Evolutionary conservation across 2,888 invertebrate species (phyloP).

Genomic region (Drosophila antonietae): DNA sequence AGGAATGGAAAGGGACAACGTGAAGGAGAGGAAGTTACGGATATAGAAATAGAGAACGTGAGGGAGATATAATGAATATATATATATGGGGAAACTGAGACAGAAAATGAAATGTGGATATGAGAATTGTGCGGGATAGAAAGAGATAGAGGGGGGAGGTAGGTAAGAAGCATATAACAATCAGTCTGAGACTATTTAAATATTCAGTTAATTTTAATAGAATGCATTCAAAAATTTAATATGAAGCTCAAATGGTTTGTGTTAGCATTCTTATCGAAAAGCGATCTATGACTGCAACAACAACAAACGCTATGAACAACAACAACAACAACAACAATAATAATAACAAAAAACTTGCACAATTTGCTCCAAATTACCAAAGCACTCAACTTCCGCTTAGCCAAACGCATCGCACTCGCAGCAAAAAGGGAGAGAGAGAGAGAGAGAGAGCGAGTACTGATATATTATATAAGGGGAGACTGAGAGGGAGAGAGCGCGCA

Average conservation of each 20-base stretch:
- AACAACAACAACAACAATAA: background rate
- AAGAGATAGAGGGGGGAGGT: too few relatives aligned
- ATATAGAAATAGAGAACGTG: background rate
- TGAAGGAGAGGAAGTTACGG: background rate
- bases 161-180: too few relatives aligned
- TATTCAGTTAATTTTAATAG: too few relatives aligned
- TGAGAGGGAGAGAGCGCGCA: background rate
- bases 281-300: conserved; percentile 11
- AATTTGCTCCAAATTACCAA: conserved; percentile 74
- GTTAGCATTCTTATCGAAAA: conserved; percentile 9
- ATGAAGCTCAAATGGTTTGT: conserved; percentile 6
- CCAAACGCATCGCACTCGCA: conserved; percentile 62
- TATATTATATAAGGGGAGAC: too few relatives aligned
- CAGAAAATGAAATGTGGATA: too few relatives aligned
- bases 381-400: conserved; percentile 77
- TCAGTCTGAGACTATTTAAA: too few relatives aligned
- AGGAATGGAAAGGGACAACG: background rate
- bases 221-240: too few relatives aligned
- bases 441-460: background rate
- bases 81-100: too few relatives aligned
- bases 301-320: background rate
- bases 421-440: background rate
- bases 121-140: too few relatives aligned
- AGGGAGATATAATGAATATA: background rate
- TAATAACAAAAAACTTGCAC: background rate